These are phyloP conservation scores for Oasisia sp. DNA, from an alignment of 2,888 invertebrate genomes.

Conservation along the genomic window DNA sequence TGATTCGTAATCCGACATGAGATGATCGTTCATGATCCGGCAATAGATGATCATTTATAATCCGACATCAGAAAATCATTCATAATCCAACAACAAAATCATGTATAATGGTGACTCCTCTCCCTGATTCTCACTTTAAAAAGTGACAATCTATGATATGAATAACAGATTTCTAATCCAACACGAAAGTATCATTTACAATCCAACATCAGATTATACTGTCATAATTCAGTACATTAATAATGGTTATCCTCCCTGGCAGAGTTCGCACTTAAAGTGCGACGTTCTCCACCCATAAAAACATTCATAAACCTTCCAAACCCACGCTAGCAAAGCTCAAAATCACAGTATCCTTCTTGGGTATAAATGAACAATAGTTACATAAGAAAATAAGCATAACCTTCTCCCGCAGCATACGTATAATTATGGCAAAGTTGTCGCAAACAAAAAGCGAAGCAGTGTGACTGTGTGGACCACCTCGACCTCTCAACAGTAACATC, in stretches of 20 bases:
- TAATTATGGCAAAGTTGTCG: background rate
- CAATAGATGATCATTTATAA: background rate
- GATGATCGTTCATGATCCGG: background rate
- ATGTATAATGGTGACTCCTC: background rate
- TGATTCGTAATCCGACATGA: background rate
- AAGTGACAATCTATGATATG: background rate
- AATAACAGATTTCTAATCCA: background rate
- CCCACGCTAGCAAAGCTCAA: background rate
- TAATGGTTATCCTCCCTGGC: background rate
- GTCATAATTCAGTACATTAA: background rate
- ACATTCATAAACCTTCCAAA: background rate
- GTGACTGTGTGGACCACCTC: background rate
- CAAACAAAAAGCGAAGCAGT: too few relatives aligned
- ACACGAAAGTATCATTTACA: background rate
- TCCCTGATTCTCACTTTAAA: background rate
- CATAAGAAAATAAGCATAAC: background rate
- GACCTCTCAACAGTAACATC: background rate
- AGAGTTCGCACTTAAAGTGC: background rate
- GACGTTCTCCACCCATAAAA: background rate
- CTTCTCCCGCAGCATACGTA: background rate
- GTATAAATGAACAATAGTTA: background rate
- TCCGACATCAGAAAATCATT: background rate
- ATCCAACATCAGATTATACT: background rate
- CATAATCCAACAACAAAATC: background rate
- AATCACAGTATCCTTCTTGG: background rate